phyloP scores from a whole-genome alignment of 2,797 vertebrate genomes.

The Manis crassicaudata region DNA sequence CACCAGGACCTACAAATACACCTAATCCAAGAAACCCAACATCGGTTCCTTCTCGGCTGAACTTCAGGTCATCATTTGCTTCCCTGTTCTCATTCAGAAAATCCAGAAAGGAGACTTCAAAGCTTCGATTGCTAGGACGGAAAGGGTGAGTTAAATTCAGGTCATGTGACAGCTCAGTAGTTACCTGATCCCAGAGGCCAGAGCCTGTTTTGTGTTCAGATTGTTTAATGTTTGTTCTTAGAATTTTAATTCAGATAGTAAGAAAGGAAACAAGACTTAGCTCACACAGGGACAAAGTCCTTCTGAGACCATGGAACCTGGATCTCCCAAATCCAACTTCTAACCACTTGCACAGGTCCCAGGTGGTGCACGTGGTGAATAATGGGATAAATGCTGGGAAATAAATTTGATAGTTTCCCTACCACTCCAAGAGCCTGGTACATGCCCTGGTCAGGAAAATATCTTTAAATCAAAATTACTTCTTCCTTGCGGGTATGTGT shows the following conservation, averaged over 20 bases:
- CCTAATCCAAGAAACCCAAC: conserved; percentile 77
- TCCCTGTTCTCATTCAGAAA: conserved; percentile 88
- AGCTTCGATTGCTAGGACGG: conserved; percentile 71
- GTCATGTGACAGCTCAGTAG: background rate
- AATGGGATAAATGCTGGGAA: conserved; percentile 46
- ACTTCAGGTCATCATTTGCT: conserved; percentile 85
- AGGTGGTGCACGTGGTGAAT: background rate
- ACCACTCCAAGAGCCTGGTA: background rate
- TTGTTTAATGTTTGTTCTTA: conserved; percentile 39
- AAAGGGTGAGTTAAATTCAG: conserved; percentile 81
- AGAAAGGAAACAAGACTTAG: background rate
- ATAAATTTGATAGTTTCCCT: background rate
- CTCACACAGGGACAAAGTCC: background rate
- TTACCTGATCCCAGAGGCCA: background rate
- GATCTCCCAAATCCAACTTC: conserved; percentile 11
- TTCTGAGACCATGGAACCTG: background rate
- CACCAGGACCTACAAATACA: conserved; percentile 76
- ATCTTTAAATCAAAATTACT: background rate
- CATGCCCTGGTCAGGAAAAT: background rate
- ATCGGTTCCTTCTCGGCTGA: conserved; percentile 77
- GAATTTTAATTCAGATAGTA: background rate
- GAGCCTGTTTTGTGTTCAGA: conserved; percentile 7
- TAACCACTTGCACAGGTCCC: background rate
- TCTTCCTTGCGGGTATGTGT: background rate
- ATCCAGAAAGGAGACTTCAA: conserved; percentile 79